Percentiles rank a stretch among this genome's conserved stretches.
Conservation (phyloP, 2,113 vertebrate species). For the Glaucidium brasilianum region DNA sequence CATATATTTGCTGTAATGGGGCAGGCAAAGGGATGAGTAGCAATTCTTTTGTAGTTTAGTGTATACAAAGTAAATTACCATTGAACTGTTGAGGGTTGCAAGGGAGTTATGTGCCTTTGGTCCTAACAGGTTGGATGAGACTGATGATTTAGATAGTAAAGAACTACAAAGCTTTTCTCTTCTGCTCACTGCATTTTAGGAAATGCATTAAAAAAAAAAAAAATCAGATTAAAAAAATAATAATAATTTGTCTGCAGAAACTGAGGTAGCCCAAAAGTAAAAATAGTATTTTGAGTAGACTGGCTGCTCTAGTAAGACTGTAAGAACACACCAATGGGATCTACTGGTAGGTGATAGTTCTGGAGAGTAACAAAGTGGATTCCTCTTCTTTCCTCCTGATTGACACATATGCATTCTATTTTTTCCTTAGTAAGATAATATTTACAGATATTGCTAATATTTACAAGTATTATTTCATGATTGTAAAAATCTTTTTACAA, state of each 20-base stretch:
- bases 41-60: neutral
- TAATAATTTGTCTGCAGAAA: neutral
- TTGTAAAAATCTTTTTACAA: neutral
- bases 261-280: neutral
- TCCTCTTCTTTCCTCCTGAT: neutral
- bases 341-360: neutral
- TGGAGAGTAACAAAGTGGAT: neutral
- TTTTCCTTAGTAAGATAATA: neutral
- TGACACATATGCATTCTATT: neutral
- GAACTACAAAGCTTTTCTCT: neutral
- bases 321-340: neutral
- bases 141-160: neutral
- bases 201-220: neutral
- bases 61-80: neutral
- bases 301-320: neutral
- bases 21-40: neutral
- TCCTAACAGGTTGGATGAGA: neutral
- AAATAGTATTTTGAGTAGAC: neutral
- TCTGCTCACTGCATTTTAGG: neutral
- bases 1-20: neutral
- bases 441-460: neutral
- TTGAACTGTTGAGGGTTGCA: neutral
- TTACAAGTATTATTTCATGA: neutral
- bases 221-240: neutral
- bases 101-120: neutral